Evolutionary conservation across 2,888 invertebrate genomes (phyloP).

Genomic region (Synanthedon vespiformis): DNA sequence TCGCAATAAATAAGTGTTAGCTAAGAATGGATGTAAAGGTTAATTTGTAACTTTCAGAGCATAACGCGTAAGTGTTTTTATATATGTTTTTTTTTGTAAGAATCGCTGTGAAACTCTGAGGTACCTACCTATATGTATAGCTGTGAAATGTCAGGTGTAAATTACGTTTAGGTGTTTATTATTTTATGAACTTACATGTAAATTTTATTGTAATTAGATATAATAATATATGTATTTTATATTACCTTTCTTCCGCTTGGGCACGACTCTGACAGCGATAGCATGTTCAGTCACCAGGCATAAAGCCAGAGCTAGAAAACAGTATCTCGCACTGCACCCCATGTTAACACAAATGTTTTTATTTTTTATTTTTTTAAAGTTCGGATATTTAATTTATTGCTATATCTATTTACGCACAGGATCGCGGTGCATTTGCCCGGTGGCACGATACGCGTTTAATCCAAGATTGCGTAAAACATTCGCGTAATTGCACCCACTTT

Average conservation of each 20-base stretch:
- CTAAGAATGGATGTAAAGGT: not conserved
- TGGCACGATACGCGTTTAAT: slow-evolving; percentile 26
- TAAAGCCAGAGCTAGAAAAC: slow-evolving; percentile 62
- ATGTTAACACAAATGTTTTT: slow-evolving; percentile 34
- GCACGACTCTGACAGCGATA: slow-evolving; percentile 67
- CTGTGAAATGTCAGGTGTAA: too few species aligned
- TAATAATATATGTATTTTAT: not conserved
- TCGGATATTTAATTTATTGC: slow-evolving; percentile 4
- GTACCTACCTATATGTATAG: too few species aligned
- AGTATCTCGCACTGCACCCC: slow-evolving; percentile 67
- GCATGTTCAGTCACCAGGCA: slow-evolving; percentile 63
- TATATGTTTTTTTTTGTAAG: not conserved
- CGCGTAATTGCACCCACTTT: slow-evolving; percentile 20
- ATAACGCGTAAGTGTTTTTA: not conserved
- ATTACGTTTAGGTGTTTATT: too few species aligned
- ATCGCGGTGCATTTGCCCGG: slow-evolving; percentile 43
- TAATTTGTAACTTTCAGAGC: not conserved
- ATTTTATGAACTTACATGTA: too few species aligned
- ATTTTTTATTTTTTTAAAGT: not conserved
- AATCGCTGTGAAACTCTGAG: not conserved
- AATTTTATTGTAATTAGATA: not conserved
- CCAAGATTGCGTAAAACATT: slow-evolving; percentile 28
- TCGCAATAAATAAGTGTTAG: not conserved
- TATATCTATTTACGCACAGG: slow-evolving; percentile 32
- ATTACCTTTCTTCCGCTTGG: slow-evolving; percentile 71